Evolutionary conservation across 1,140 invertebrate genomes (phyloP).

Genomic region (Scaptomyza hsui): DNA sequence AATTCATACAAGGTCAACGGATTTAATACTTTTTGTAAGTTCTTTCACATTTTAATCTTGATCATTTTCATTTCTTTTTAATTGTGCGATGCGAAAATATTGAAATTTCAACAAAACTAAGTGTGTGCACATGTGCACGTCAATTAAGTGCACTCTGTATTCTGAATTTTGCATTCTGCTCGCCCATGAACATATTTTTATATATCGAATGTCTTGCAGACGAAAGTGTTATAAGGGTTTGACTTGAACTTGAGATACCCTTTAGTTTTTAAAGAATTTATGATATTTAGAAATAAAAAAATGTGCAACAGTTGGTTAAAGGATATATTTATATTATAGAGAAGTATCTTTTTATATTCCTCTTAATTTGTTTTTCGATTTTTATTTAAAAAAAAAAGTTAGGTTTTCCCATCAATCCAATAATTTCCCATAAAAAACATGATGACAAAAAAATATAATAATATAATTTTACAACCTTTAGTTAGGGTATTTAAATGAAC

Average conservation of each 20-base stretch:
- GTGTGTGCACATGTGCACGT: conserved; percentile 71
- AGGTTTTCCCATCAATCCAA: no score
- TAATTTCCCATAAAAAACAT: no score
- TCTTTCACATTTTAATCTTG: conserved; percentile 3
- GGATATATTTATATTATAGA: no score
- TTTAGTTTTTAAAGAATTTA: no score
- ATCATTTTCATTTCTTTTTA: conserved; percentile 35
- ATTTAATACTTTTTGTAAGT: conserved; percentile 83
- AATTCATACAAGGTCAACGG: conserved; percentile 80
- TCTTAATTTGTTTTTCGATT: no score
- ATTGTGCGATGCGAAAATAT: conserved; percentile 31
- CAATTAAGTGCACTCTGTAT: conserved; percentile 55
- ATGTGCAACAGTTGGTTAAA: conserved; percentile 15
- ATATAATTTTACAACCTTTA: not conserved
- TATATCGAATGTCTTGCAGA: conserved; percentile 9
- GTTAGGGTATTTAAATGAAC: conserved; percentile 61
- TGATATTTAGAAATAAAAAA: no score
- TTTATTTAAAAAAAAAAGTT: no score
- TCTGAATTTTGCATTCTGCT: conserved; percentile 13
- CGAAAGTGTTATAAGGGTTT: not conserved
- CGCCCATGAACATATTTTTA: conserved; percentile 34
- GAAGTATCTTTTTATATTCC: no score
- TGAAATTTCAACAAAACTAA: conserved; percentile 24
- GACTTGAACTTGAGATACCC: no score
- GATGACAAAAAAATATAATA: no score